Conservation (phyloP, 2,113 vertebrate species). For the Perccottus glenii region DNA sequence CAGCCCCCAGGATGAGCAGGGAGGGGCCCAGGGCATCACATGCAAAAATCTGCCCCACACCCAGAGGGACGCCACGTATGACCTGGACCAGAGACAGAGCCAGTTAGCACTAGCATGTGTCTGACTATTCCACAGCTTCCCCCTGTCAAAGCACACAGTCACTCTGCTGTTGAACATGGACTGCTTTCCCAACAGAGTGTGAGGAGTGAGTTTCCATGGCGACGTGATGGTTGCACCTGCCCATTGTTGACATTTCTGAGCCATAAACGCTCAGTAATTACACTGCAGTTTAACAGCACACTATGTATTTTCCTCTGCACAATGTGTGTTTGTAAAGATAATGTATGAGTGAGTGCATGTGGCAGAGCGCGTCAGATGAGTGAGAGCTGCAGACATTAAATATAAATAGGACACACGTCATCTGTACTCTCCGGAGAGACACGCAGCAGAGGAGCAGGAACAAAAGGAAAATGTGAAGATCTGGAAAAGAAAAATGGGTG, state of each 20-base stretch:
- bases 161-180: background rate
- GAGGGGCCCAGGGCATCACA: slow-evolving; percentile 69
- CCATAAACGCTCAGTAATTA: slow-evolving; percentile 49
- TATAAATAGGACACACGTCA: slow-evolving; percentile 74
- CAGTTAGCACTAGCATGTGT: background rate
- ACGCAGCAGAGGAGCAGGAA: slow-evolving; percentile 22
- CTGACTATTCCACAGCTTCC: too few species aligned
- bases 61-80: slow-evolving; percentile 69
- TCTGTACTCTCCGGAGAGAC: slow-evolving; percentile 41
- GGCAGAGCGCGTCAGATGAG: slow-evolving; percentile 33
- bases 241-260: slow-evolving; percentile 39
- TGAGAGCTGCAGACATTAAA: slow-evolving; percentile 53
- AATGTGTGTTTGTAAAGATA: background rate
- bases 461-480: slow-evolving; percentile 14
- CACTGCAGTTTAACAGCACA: background rate
- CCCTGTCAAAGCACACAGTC: background rate
- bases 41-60: slow-evolving; percentile 79
- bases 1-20: slow-evolving; percentile 72
- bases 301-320: background rate
- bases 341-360: background rate
- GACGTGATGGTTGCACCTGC: slow-evolving; percentile 46
- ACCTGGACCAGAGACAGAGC: slow-evolving; percentile 56
- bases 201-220: slow-evolving; percentile 61
- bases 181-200: slow-evolving; percentile 18
- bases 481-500: background rate